Evolutionary conservation across 30 jellyfish, hydroid and myxozoan species (phyloP).

Genomic region (Aurelia sp.): DNA sequence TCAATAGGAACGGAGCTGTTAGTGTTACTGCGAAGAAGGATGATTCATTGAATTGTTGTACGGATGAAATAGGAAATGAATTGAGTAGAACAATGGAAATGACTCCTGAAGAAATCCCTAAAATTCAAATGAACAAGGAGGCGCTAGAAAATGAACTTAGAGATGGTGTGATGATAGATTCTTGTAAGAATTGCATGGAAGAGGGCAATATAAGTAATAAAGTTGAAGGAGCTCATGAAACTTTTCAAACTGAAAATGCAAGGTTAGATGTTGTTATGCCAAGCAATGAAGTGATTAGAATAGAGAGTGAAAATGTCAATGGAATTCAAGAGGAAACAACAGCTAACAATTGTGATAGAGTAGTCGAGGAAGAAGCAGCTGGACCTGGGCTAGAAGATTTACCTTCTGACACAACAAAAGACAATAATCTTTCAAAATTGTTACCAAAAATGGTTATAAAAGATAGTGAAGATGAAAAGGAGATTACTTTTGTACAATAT

Average conservation of each 20-base stretch:
- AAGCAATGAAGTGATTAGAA: neutral
- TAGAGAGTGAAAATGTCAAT: slow-evolving; percentile 1
- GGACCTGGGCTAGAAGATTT: neutral
- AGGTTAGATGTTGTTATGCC: neutral
- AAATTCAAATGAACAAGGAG: neutral
- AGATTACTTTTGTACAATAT: slow-evolving; percentile 65
- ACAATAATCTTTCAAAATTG: slow-evolving; percentile 12
- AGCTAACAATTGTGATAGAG: neutral
- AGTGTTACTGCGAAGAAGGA: no score
- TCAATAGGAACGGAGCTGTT: neutral
- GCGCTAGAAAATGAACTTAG: neutral
- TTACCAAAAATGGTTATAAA: slow-evolving; percentile 54
- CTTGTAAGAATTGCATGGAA: no score
- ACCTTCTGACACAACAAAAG: neutral
- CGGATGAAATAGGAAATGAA: neutral
- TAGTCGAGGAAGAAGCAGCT: neutral
- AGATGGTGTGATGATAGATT: neutral
- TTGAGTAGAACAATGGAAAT: neutral
- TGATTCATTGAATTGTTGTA: neutral
- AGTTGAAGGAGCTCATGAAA: neutral
- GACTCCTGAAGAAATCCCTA: neutral
- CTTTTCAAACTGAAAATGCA: slow-evolving; percentile 3
- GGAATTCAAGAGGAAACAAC: neutral
- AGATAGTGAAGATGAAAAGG: slow-evolving; percentile 50
- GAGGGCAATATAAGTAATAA: no score